phyloP scores from a whole-genome alignment of 2,113 vertebrate genomes.

The Microtus montanus region DNA sequence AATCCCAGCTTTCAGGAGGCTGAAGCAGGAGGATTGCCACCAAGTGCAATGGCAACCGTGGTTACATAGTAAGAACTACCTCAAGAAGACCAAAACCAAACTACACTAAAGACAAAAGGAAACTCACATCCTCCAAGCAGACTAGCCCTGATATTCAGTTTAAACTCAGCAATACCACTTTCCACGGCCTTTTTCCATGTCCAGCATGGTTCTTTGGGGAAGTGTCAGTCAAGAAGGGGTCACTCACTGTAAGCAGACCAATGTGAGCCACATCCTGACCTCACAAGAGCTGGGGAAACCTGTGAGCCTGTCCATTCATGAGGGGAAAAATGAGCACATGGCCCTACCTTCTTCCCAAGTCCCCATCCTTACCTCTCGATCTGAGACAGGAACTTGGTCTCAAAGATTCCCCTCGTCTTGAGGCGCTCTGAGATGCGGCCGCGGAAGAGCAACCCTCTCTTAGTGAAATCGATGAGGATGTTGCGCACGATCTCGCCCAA shows the following conservation, averaged over 20 bases:
- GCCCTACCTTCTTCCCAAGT: neutral
- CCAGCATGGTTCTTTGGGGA: neutral
- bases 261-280: neutral
- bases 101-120: neutral
- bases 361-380: constrained; percentile 92
- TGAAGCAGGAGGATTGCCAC: neutral
- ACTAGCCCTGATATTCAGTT: neutral
- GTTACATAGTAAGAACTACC: neutral
- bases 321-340: neutral
- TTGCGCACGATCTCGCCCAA: constrained; percentile 97
- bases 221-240: neutral
- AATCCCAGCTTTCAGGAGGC: neutral
- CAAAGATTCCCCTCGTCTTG: constrained; percentile 96
- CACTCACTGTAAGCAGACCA: neutral
- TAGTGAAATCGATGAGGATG: constrained; percentile 94
- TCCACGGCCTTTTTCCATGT: neutral
- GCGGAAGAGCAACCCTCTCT: constrained; percentile 93
- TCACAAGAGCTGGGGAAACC: neutral
- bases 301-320: neutral
- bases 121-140: neutral
- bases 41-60: neutral
- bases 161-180: neutral
- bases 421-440: constrained; percentile 95
- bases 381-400: constrained; percentile 97
- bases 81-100: neutral